Percentiles rank a stretch among this genome's conserved stretches.
phyloP scores from a whole-genome alignment of 92 coral and sea anemone genomes.

The Umimayanthus chanpuru region DNA sequence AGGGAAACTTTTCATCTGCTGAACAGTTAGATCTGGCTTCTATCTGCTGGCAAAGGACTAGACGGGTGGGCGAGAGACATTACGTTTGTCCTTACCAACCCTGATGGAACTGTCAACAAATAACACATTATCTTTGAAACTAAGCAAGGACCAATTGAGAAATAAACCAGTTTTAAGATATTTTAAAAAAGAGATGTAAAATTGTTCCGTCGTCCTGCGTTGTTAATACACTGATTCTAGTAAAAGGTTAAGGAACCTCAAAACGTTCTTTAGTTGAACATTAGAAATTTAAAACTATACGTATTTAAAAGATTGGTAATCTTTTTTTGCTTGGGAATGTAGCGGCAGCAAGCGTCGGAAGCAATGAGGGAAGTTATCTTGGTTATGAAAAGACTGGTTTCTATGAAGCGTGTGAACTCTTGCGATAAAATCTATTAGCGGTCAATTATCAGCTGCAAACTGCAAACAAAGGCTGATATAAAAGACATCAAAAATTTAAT shows the following conservation, averaged over 20 bases:
- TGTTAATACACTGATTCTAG: too few species aligned
- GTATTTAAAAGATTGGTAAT: neutral
- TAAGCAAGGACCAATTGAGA: neutral
- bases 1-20: neutral
- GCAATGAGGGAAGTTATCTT: neutral
- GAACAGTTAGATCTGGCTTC: too few species aligned
- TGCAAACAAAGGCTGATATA: constrained; percentile 5
- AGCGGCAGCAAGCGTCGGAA: neutral
- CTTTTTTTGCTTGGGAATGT: neutral
- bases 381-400: neutral
- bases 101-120: constrained; percentile 7
- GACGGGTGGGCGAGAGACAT: neutral
- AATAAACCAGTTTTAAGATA: neutral
- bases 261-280: neutral
- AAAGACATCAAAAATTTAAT: constrained; percentile 10
- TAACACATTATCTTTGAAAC: neutral
- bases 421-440: constrained; percentile 6
- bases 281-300: neutral
- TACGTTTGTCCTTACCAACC: neutral
- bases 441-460: constrained; percentile 10
- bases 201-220: too few species aligned
- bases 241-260: too few species aligned
- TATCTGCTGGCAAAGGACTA: neutral
- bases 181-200: neutral
- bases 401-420: neutral